phyloP scores from a whole-genome alignment of 2,113 vertebrate species.

The Phylloscopus trochilus region DNA sequence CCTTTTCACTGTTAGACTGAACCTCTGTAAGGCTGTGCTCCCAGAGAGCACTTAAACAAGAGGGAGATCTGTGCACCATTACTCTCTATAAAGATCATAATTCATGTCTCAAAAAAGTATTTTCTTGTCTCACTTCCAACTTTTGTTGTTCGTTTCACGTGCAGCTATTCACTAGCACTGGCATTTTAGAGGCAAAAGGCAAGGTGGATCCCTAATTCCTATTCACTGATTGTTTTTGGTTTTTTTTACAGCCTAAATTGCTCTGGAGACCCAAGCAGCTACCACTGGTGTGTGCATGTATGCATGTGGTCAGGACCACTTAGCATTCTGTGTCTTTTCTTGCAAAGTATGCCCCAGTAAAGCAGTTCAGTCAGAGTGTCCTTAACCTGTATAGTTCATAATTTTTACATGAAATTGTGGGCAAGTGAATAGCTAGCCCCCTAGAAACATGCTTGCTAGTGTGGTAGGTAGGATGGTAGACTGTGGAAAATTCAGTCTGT shows the following conservation, averaged over 20 bases:
- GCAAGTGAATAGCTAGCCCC: background rate
- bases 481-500: background rate
- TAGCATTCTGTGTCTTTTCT: background rate
- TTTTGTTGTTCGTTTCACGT: background rate
- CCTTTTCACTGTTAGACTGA: constrained; percentile 43
- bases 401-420: background rate
- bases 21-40: constrained; percentile 20
- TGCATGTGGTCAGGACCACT: background rate
- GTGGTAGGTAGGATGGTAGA: background rate
- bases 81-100: background rate
- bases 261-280: background rate
- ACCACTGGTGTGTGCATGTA: background rate
- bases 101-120: background rate
- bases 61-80: background rate
- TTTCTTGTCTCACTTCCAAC: background rate
- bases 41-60: constrained; percentile 5
- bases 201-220: background rate
- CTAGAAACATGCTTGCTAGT: background rate
- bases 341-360: background rate
- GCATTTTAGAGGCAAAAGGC: background rate
- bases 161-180: background rate
- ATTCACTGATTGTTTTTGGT: background rate
- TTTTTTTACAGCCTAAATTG: background rate
- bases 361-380: background rate
- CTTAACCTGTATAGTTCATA: background rate